These are phyloP conservation scores for Cheilosia variabilis DNA, from an alignment of 2,888 invertebrate species.

Conservation along the genomic window DNA sequence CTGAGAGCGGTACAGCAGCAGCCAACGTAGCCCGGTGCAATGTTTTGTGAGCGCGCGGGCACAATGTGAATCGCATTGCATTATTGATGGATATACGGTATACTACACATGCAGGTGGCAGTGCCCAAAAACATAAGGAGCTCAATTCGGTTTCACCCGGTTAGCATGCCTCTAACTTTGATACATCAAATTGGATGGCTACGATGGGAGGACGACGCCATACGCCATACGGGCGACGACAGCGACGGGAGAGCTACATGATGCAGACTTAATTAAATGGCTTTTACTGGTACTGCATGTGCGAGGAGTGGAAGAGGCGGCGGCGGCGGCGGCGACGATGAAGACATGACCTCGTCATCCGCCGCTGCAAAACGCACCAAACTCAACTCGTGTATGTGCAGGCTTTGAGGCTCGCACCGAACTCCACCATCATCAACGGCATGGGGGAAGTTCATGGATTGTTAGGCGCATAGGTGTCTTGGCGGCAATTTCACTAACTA, in stretches of 20 bases:
- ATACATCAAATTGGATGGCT: slow-evolving; percentile 74
- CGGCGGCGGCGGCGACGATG: slow-evolving; percentile 1
- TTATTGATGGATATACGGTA: slow-evolving; percentile 65
- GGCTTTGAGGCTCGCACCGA: slow-evolving; percentile 34
- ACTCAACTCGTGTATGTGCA: background rate
- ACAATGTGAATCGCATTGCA: slow-evolving; percentile 71
- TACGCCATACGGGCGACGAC: slow-evolving; percentile 58
- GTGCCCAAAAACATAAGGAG: slow-evolving; percentile 70
- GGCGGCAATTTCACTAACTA: slow-evolving; percentile 68
- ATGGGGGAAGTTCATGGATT: slow-evolving; percentile 52
- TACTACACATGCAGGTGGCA: slow-evolving; percentile 20
- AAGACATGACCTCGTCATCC: slow-evolving; percentile 34
- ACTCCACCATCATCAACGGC: slow-evolving; percentile 24
- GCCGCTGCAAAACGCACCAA: slow-evolving; percentile 21
- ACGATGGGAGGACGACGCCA: slow-evolving; percentile 43
- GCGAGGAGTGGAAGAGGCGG: slow-evolving; percentile 67
- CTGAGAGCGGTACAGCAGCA: slow-evolving; percentile 25
- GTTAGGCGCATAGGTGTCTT: slow-evolving; percentile 70
- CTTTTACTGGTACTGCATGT: slow-evolving; percentile 77
- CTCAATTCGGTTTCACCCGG: slow-evolving; percentile 68
- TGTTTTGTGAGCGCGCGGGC: slow-evolving; percentile 50
- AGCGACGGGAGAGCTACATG: slow-evolving; percentile 71
- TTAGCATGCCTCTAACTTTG: slow-evolving; percentile 71
- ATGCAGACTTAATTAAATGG: slow-evolving; percentile 78
- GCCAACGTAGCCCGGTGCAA: slow-evolving; percentile 22